These are phyloP conservation scores for Nansenia antarctica DNA, from an alignment of 2,113 vertebrate genomes.

Conservation along the genomic window DNA sequence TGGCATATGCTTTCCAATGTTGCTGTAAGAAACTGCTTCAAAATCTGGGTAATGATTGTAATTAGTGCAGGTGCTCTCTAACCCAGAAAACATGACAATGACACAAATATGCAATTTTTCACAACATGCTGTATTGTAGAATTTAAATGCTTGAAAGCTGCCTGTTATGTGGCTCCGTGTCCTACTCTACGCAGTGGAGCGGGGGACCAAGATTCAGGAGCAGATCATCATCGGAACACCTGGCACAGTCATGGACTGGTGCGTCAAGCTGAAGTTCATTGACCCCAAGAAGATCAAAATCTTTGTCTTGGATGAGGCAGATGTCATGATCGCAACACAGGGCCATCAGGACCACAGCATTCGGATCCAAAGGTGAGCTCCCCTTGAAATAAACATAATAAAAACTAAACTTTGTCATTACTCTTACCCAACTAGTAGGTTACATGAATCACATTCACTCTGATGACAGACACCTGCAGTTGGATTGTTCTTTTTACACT, in stretches of 20 bases:
- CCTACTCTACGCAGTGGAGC: conserved; percentile 81
- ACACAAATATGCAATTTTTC: background rate
- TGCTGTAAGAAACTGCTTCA: background rate
- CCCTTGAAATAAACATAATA: background rate
- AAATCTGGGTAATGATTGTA: background rate
- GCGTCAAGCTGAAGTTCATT: conserved; percentile 85
- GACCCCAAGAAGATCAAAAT: conserved; percentile 92
- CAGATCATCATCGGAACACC: conserved; percentile 95
- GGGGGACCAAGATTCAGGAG: conserved; percentile 82
- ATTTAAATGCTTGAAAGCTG: background rate
- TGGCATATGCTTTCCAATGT: too few species aligned
- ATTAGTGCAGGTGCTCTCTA: background rate
- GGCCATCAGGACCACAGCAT: conserved; percentile 97
- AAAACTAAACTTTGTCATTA: background rate
- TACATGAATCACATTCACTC: background rate
- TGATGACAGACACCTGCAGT: background rate
- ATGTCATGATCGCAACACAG: conserved; percentile 95
- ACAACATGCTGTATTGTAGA: background rate
- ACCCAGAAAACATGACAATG: background rate
- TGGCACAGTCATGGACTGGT: conserved; percentile 92
- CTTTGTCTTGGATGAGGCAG: conserved; percentile 94
- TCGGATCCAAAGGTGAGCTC: conserved; percentile 87
- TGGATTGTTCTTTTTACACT: background rate
- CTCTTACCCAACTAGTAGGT: background rate
- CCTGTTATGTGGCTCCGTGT: conserved; percentile 1